Percentiles rank a stretch among this genome's conserved stretches.
Conservation (phyloP, 2,888 invertebrate genomes). For the Escarpia spicata region DNA sequence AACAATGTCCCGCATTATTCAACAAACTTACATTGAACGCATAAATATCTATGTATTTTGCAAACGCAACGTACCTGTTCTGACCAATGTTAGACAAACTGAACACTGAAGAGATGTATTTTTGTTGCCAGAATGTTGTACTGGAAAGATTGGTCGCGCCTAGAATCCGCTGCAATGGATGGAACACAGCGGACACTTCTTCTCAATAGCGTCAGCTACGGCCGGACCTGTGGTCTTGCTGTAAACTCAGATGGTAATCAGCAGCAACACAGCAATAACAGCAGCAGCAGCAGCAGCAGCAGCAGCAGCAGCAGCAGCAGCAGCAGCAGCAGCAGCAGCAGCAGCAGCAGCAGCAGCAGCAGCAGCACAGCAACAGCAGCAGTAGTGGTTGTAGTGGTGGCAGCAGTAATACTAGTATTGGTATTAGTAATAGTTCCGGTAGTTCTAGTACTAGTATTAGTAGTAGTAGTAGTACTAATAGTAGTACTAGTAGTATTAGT, state of each 20-base stretch:
- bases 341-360: not conserved
- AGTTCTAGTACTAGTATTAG: slow-evolving; percentile 25
- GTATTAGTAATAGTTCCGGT: not conserved
- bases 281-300: not conserved
- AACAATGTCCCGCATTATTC: too few species aligned
- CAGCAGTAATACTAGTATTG: slow-evolving; percentile 13
- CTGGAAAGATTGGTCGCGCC: too few species aligned
- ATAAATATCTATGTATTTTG: too few species aligned
- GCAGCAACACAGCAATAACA: slow-evolving; percentile 17
- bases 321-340: not conserved
- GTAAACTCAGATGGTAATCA: not conserved
- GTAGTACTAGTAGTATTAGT: slow-evolving; percentile 25
- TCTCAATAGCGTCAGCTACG: slow-evolving; percentile 24
- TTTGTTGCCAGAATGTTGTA: too few species aligned
- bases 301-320: not conserved
- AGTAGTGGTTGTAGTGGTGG: not conserved
- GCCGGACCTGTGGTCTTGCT: too few species aligned
- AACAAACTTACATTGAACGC: too few species aligned
- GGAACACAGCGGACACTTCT: slow-evolving; percentile 24
- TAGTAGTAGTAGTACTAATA: not conserved
- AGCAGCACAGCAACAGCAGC: not conserved
- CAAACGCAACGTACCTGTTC: too few species aligned
- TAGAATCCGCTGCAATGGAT: too few species aligned
- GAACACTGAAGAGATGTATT: too few species aligned
- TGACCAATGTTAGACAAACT: too few species aligned